phyloP scores from a whole-genome alignment of 1,140 invertebrate species.

The Drosophila sp. region DNA sequence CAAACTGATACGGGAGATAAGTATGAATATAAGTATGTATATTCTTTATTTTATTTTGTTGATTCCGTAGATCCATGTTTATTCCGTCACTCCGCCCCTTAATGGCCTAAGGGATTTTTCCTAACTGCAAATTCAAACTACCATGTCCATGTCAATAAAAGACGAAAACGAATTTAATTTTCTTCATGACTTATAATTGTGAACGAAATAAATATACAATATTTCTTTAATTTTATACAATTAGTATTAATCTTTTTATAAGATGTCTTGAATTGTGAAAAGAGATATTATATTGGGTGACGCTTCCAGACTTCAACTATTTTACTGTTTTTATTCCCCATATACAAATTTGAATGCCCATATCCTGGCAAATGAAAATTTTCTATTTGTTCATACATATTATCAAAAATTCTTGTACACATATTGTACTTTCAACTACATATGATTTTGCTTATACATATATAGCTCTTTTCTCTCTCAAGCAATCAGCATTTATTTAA shows the following conservation, averaged over 20 bases:
- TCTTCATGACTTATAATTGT: slow-evolving; percentile 5
- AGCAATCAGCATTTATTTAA: slow-evolving; percentile 1
- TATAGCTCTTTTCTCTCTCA: neutral
- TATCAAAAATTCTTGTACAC: slow-evolving; percentile 37
- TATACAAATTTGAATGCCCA: neutral
- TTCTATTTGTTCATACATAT: slow-evolving; percentile 30
- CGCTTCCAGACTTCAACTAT: neutral
- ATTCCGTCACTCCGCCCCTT: too few relatives aligned
- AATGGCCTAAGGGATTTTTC: too few relatives aligned
- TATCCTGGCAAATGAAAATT: slow-evolving; percentile 28
- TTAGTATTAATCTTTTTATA: slow-evolving; percentile 9
- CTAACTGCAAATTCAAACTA: too few relatives aligned
- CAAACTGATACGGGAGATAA: too few relatives aligned
- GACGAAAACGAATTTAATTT: neutral
- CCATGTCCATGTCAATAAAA: neutral
- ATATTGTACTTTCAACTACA: slow-evolving; percentile 18
- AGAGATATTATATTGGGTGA: neutral
- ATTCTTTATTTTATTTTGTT: too few relatives aligned
- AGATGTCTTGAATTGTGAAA: slow-evolving; percentile 9
- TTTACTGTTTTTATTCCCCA: neutral
- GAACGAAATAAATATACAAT: slow-evolving; percentile 12
- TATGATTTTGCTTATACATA: slow-evolving; percentile 46
- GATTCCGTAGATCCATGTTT: too few relatives aligned
- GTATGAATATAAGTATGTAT: too few relatives aligned
- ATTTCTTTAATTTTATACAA: slow-evolving; percentile 13